Conservation (phyloP, 2,113 vertebrate genomes). For the Mesocricetus auratus region DNA sequence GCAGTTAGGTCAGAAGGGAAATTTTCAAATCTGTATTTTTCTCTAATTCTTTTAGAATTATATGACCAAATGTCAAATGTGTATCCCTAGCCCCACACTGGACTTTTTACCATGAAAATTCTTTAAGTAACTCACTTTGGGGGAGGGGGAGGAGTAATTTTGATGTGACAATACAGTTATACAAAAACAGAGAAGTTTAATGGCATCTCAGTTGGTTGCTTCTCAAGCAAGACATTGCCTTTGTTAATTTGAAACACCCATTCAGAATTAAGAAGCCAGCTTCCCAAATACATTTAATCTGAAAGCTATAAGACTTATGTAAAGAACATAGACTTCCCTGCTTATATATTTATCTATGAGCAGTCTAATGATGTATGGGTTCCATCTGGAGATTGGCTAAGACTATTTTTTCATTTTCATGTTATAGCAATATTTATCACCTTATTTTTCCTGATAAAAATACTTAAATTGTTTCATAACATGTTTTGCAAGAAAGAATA, state of each 20-base stretch:
- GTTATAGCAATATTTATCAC: background rate
- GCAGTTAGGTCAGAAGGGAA: conserved; percentile 65
- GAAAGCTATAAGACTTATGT: background rate
- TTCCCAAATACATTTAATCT: conserved; percentile 29
- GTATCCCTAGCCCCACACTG: conserved; percentile 47
- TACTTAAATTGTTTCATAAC: conserved; percentile 10
- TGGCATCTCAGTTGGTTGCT: background rate
- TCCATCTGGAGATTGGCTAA: conserved; percentile 10
- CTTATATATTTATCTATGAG: background rate
- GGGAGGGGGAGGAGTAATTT: conserved; percentile 41
- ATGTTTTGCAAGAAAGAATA: conserved; percentile 28
- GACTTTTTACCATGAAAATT: conserved; percentile 63
- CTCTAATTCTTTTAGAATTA: conserved; percentile 56
- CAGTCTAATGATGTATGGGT: background rate
- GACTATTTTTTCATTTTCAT: conserved; percentile 39
- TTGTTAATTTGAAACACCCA: background rate
- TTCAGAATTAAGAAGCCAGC: background rate
- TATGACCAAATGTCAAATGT: background rate
- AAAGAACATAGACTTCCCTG: background rate
- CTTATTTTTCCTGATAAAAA: conserved; percentile 43
- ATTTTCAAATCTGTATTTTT: conserved; percentile 47
- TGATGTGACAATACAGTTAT: background rate
- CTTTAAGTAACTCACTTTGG: conserved; percentile 59
- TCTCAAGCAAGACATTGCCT: conserved; percentile 32
- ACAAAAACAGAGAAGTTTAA: background rate